Conservation (phyloP, 2,797 vertebrate genomes). For the Rousettus madagascariensis region DNA sequence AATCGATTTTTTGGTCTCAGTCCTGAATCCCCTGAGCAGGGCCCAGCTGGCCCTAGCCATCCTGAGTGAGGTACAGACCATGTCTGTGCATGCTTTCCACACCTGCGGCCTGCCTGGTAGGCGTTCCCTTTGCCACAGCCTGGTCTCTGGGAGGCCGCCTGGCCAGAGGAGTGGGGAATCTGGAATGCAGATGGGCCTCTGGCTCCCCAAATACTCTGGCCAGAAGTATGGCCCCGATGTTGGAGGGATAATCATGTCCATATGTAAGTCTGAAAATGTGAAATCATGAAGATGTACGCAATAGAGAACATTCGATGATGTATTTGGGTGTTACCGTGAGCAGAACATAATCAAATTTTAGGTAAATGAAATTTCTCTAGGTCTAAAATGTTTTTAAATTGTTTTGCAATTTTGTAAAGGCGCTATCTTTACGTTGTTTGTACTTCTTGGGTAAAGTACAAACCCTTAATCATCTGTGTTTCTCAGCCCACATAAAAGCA, state of each 20-base stretch:
- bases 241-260: conserved; percentile 3
- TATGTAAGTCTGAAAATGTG: neutral
- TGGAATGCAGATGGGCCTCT: conserved; percentile 54
- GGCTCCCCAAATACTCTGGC: neutral
- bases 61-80: neutral
- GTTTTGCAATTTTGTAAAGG: neutral
- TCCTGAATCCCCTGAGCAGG: neutral
- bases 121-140: neutral
- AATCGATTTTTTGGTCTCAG: conserved; percentile 17
- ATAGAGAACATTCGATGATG: neutral
- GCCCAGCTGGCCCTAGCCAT: conserved; percentile 23
- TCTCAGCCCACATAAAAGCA: neutral
- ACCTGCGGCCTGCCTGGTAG: conserved; percentile 52
- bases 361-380: neutral
- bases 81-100: neutral
- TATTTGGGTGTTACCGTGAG: neutral
- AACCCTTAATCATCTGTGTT: neutral
- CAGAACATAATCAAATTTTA: conserved; percentile 7
- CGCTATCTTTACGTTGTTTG: neutral
- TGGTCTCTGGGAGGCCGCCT: conserved; percentile 13
- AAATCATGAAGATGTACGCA: neutral
- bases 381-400: neutral
- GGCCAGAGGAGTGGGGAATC: neutral
- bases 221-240: neutral
- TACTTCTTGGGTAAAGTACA: neutral